Evolutionary conservation across 35 echinoderm and acorn worm species (phyloP), one percentile per base, ranked within the genome.

Genomic region (Acanthaster planci): DNA sequence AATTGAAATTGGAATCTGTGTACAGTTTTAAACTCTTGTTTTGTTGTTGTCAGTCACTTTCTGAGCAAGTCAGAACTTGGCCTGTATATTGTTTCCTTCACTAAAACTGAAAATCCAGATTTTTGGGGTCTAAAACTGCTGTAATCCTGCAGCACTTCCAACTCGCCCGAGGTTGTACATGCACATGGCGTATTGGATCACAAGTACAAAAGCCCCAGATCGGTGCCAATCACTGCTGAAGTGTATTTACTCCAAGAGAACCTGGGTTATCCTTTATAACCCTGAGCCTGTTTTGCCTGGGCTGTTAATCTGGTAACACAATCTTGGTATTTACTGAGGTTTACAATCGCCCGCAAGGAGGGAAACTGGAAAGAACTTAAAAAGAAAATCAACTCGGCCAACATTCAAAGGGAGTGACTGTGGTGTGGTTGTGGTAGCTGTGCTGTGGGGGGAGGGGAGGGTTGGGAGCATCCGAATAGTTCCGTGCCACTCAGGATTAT

Each of bases 91-190:
- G 42, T 47, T 47, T 47, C 12, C 42, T 6, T 47, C 42, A 4
- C 42, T 47, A 47, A 34, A 32, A 17, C 8, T 23, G 60, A 68
- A 68, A 34, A 68, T 35, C 64, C 64, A 72, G 64, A 72, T 72
- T 72, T 72, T 26, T 47, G 4, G 4, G 4, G 12, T 4, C 30
- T 26, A 10, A 72, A 72, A 72, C 22, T 36, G 30, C 64, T 34
- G 1, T 72, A 72, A 72, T 72, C 34, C 64, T 72, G 22, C 42
- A 10, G 7, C 30, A 7, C 34, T 21, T 29, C 64, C 64, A 0
- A 34, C 8, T 72, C 26, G 64, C 64, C 64, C n/a, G 64, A 72
- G 64, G 64, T 31, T 72, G 64, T 72, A 72, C 64, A 72, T 34
- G 16, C 23, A 36, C 64, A 26, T 34, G 16, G 21, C 2, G 64